Percentiles rank a stretch among this genome's conserved stretches.
Evolutionary conservation across 2,888 invertebrate genomes (phyloP).

Genomic region (Corythucha ciliata): DNA sequence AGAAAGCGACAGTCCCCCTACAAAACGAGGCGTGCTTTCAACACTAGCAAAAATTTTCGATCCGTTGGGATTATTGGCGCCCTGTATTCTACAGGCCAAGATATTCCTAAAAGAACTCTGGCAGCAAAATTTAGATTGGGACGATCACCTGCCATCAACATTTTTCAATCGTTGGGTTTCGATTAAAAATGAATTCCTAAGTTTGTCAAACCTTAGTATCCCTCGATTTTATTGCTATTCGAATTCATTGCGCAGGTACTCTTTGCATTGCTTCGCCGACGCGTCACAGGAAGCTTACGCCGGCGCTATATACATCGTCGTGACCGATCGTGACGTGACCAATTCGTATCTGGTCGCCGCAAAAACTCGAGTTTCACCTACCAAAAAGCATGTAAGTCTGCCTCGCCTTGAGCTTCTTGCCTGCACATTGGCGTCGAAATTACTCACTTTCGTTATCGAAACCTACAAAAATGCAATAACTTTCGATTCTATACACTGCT

Average conservation of each 20-base stretch:
- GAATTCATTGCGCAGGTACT: background rate
- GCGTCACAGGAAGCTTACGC: constrained; percentile 13
- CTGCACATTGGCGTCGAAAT: constrained; percentile 2
- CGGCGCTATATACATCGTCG: constrained; percentile 5
- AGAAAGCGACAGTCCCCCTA: background rate
- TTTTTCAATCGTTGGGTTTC: constrained; percentile 7
- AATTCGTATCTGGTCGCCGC: constrained; percentile 4
- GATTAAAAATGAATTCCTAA: too few species aligned
- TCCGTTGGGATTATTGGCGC: too few species aligned
- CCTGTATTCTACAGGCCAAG: constrained; percentile 29
- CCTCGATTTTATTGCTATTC: too few species aligned
- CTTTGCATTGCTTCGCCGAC: constrained; percentile 15
- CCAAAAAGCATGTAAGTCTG: constrained; percentile 20
- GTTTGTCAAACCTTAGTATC: too few species aligned
- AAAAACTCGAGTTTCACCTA: constrained; percentile 14
- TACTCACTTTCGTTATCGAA: too few species aligned
- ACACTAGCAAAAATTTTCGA: constrained; percentile 26
- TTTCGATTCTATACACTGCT: too few species aligned
- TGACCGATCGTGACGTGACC: background rate
- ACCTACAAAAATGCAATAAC: constrained; percentile 29
- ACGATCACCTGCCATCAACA: constrained; percentile 24
- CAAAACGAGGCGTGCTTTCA: constrained; percentile 23
- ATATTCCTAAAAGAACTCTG: constrained; percentile 31
- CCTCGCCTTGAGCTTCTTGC: constrained; percentile 29
- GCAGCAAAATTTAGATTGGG: constrained; percentile 30